These are phyloP conservation scores for Microplitis manilae DNA, from an alignment of 2,888 invertebrate species.

Conservation along the genomic window DNA sequence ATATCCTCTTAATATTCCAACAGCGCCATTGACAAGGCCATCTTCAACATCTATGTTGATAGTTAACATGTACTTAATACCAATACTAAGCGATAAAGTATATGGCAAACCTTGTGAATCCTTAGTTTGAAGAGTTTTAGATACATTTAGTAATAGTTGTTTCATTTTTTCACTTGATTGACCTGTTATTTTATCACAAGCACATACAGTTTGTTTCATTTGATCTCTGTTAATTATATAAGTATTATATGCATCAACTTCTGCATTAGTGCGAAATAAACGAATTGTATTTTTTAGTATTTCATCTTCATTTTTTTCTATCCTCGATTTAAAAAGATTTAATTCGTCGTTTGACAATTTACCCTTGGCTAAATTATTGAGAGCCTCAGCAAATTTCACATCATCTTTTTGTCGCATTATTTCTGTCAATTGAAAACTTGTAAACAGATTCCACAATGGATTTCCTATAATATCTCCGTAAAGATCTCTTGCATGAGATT, in stretches of 20 bases:
- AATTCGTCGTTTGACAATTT: neutral
- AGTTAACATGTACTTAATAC: constrained; percentile 7
- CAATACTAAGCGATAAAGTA: constrained; percentile 3
- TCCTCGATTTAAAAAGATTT: neutral
- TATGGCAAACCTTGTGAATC: neutral
- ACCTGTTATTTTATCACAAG: neutral
- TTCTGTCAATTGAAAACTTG: constrained; percentile 57
- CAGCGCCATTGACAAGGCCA: constrained; percentile 24
- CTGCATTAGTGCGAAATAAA: neutral
- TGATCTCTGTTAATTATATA: neutral
- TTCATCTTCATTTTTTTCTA: neutral
- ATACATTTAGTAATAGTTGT: neutral
- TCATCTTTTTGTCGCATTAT: constrained; percentile 60
- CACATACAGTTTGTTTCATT: neutral
- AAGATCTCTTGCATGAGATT: constrained; percentile 20
- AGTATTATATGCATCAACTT: neutral
- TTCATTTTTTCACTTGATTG: neutral
- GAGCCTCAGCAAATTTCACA: constrained; percentile 50
- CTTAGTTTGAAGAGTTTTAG: constrained; percentile 31
- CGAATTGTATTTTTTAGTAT: neutral
- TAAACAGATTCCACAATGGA: constrained; percentile 54
- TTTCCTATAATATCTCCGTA: constrained; percentile 36
- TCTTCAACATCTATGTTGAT: constrained; percentile 14
- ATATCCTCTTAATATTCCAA: constrained; percentile 27
- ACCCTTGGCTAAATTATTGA: constrained; percentile 53